Evolutionary conservation across 1,140 invertebrate genomes (phyloP).

Genomic region (Paramacrobiotus metropolitanus): DNA sequence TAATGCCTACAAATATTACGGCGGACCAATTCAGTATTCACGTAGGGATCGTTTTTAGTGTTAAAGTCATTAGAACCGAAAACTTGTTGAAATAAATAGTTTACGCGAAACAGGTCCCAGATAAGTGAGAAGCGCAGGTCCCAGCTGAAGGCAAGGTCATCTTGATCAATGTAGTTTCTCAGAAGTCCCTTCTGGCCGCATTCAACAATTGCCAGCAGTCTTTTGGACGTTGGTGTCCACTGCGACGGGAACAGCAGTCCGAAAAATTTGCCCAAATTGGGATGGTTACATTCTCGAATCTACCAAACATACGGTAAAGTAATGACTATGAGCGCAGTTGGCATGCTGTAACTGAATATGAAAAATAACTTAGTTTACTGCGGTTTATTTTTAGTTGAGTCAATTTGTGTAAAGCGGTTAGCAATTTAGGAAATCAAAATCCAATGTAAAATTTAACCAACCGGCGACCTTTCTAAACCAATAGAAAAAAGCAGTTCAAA

Average conservation of each 20-base stretch:
- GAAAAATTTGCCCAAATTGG: not conserved
- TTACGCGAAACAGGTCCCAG: not conserved
- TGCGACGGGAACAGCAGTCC: not conserved
- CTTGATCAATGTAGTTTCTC: not conserved
- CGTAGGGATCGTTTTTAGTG: not conserved
- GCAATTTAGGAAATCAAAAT: no score
- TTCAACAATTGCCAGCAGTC: not conserved
- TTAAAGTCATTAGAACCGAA: not conserved
- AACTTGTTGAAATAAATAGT: not conserved
- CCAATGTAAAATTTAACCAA: no score
- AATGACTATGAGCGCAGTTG: no score
- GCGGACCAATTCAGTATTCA: not conserved
- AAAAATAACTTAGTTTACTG: not conserved
- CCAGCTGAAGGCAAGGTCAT: not conserved
- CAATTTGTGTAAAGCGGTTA: not conserved
- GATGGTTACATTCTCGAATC: not conserved
- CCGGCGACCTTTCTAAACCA: no score
- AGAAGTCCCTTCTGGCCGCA: not conserved
- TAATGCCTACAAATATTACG: not conserved
- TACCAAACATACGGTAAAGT: no score
- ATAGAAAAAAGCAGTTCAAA: no score
- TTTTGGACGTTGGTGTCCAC: not conserved
- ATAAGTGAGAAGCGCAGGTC: not conserved
- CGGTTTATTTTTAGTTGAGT: not conserved
- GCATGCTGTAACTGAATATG: no score